Percentiles rank a stretch among this genome's conserved stretches.
These are phyloP conservation scores for Regulus satrapa DNA, from an alignment of 2,113 vertebrate species.

Conservation along the genomic window DNA sequence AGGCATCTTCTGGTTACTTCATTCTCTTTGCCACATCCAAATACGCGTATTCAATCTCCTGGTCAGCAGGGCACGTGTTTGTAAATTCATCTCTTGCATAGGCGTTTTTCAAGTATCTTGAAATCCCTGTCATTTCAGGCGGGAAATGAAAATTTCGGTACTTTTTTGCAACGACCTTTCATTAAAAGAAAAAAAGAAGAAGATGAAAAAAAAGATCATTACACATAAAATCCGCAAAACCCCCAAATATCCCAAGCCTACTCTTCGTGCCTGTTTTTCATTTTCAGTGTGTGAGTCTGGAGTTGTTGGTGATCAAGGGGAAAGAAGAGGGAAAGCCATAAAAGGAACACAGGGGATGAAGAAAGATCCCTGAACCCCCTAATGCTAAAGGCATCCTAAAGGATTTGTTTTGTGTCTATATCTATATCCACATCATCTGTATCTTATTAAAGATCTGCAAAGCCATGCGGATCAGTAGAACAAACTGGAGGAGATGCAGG, in stretches of 20 bases:
- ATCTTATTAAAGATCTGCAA: background rate
- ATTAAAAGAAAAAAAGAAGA: background rate
- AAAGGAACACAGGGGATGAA: background rate
- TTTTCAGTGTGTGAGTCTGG: background rate
- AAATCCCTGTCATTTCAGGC: constrained; percentile 86
- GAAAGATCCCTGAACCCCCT: background rate
- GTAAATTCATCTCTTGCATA: constrained; percentile 90
- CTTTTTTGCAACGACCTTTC: constrained; percentile 89
- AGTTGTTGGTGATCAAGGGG: rapidly evolving
- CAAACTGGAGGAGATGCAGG: background rate
- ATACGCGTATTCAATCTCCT: constrained; percentile 89
- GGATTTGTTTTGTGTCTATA: background rate
- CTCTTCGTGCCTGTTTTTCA: background rate
- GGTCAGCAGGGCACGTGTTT: constrained; percentile 90
- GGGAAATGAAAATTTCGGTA: constrained; percentile 93
- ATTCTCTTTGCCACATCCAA: constrained; percentile 87
- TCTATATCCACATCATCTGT: background rate
- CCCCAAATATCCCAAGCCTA: background rate
- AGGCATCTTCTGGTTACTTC: constrained; percentile 67
- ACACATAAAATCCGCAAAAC: background rate
- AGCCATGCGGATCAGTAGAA: background rate
- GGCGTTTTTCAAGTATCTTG: constrained; percentile 86
- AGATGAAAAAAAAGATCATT: background rate
- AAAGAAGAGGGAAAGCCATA: background rate
- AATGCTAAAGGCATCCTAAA: too few species aligned